These are phyloP conservation scores for Palaemon carinicauda DNA, from an alignment of 1,140 invertebrate genomes.

Conservation along the genomic window DNA sequence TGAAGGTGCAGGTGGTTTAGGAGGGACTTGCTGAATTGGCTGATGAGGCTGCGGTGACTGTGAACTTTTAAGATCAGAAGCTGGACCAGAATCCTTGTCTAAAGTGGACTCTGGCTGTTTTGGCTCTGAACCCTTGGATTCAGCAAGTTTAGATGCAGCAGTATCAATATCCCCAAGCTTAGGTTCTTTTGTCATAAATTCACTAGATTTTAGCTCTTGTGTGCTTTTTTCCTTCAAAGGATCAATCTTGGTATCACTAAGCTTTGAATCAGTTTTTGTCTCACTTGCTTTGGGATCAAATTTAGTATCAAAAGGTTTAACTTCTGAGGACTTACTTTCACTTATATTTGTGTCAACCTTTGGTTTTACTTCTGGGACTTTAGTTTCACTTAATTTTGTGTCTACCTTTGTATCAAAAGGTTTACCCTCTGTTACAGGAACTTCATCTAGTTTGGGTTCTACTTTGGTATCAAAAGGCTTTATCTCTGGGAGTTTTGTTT, in stretches of 20 bases:
- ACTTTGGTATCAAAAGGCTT: slow-evolving; percentile 30
- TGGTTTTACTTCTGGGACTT: background rate
- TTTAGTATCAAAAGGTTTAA: background rate
- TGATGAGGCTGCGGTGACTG: slow-evolving; percentile 2
- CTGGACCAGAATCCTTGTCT: background rate
- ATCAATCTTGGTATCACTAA: background rate
- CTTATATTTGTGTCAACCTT: too few species aligned
- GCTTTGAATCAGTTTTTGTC: background rate
- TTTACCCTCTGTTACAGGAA: background rate
- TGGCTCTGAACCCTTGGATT: slow-evolving; percentile 10
- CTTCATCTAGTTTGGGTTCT: slow-evolving; percentile 10
- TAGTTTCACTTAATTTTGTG: slow-evolving; percentile 5
- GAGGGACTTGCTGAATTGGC: slow-evolving; percentile 28
- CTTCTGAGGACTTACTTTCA: slow-evolving; percentile 7
- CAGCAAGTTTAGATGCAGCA: slow-evolving; percentile 1
- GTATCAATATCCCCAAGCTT: slow-evolving; percentile 12
- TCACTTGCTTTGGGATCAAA: background rate
- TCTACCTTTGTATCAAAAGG: slow-evolving; percentile 14
- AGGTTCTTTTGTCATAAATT: background rate
- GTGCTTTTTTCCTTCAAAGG: background rate
- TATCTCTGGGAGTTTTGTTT: slow-evolving; percentile 16
- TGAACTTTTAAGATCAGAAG: slow-evolving; percentile 23
- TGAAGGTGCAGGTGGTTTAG: slow-evolving; percentile 38
- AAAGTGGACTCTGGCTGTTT: background rate
- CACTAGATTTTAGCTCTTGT: background rate